phyloP scores from a whole-genome alignment of 2,113 vertebrate species.

The Eclectus roratus region DNA sequence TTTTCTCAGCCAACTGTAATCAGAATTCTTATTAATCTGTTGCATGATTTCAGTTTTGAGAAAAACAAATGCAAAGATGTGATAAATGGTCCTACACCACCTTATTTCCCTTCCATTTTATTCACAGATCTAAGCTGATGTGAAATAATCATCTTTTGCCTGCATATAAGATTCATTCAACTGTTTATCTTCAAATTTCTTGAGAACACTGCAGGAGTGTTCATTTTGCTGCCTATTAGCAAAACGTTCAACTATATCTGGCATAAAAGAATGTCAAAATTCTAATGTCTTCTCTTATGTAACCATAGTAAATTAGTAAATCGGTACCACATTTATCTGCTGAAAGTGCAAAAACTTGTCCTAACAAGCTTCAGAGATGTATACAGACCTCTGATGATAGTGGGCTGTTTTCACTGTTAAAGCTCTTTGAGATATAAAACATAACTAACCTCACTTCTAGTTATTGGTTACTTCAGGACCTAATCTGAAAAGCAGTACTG shows the following conservation, averaged over 20 bases:
- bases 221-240: background rate
- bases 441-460: background rate
- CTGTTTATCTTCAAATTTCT: background rate
- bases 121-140: background rate
- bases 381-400: background rate
- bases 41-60: background rate
- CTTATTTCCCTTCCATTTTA: background rate
- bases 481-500: background rate
- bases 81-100: background rate
- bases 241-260: background rate
- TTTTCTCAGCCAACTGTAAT: background rate
- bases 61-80: background rate
- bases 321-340: background rate
- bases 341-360: background rate
- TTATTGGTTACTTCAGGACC: background rate
- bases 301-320: background rate
- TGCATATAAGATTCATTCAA: background rate
- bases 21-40: background rate
- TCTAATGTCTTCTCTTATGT: background rate
- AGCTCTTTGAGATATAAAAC: background rate
- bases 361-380: conserved; percentile 11
- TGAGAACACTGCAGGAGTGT: background rate
- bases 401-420: background rate
- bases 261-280: background rate
- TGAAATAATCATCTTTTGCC: background rate